Conservation (phyloP, 1,140 invertebrate species). For the Anthonomus grandis region DNA sequence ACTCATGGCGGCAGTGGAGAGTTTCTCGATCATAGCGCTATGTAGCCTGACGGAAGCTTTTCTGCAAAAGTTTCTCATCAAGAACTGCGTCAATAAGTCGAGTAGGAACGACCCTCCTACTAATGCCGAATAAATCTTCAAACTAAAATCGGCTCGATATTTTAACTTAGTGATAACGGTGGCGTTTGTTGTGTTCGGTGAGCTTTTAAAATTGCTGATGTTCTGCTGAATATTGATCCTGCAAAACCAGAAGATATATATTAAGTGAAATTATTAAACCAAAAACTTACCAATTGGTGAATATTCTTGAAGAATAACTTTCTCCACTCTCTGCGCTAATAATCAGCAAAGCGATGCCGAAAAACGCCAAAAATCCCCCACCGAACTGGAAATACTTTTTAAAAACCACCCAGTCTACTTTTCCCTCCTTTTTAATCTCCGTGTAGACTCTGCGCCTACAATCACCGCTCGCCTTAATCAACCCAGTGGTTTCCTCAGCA, state of each 20-base stretch:
- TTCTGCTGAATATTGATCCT: slow-evolving; percentile 32
- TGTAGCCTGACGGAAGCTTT: slow-evolving; percentile 36
- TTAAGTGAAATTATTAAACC: not conserved
- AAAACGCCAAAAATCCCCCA: slow-evolving; percentile 27
- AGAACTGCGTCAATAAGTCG: slow-evolving; percentile 20
- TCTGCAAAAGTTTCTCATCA: slow-evolving; percentile 17
- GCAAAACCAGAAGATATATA: not conserved
- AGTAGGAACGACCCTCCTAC: slow-evolving; percentile 5
- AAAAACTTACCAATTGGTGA: slow-evolving; percentile 35
- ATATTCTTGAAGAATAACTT: slow-evolving; percentile 31
- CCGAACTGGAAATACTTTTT: slow-evolving; percentile 33
- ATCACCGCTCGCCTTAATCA: slow-evolving; percentile 4
- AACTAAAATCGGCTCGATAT: slow-evolving; percentile 11
- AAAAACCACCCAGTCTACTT: slow-evolving; percentile 30
- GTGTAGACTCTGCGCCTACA: slow-evolving; percentile 27
- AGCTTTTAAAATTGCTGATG: slow-evolving; percentile 12
- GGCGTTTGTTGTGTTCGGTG: too few relatives aligned
- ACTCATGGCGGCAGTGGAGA: slow-evolving; percentile 33
- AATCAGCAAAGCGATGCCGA: slow-evolving; percentile 16
- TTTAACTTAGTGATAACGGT: slow-evolving; percentile 10
- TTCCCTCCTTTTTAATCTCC: slow-evolving; percentile 34
- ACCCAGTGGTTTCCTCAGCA: slow-evolving; percentile 10
- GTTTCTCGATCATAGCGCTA: slow-evolving; percentile 29
- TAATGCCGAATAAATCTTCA: slow-evolving; percentile 18
- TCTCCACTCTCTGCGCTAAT: slow-evolving; percentile 15